Evolutionary conservation across 2,888 invertebrate species (phyloP).

Genomic region (Augiades crinisus): DNA sequence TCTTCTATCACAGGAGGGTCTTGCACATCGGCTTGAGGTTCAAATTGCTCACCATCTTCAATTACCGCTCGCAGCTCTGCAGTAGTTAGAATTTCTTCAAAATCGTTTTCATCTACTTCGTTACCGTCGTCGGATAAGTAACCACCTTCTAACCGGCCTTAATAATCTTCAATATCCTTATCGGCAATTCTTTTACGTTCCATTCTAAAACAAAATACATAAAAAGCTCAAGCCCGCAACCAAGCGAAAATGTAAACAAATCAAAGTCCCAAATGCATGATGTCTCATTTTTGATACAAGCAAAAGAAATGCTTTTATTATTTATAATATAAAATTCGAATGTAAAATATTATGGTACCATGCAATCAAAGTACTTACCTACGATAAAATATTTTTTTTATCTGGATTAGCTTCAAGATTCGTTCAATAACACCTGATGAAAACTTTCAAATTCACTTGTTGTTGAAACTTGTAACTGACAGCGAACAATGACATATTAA

Average conservation of each 20-base stretch:
- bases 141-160: constrained; percentile 31
- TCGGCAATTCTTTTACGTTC: constrained; percentile 29
- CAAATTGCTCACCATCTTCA: constrained; percentile 25
- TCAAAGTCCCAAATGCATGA: constrained; percentile 28
- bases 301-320: constrained; percentile 26
- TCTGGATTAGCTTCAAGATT: constrained; percentile 23
- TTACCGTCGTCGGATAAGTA: constrained; percentile 29
- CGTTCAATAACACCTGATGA: constrained; percentile 23
- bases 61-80: constrained; percentile 25
- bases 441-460: not conserved
- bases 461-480: constrained; percentile 10
- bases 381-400: constrained; percentile 13
- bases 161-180: constrained; percentile 31
- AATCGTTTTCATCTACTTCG: constrained; percentile 29
- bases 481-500: constrained; percentile 4
- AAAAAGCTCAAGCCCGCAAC: constrained; percentile 29
- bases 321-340: not conserved
- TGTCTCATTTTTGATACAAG: constrained; percentile 6
- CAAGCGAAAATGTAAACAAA: too few relatives aligned
- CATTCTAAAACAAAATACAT: constrained; percentile 30
- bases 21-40: constrained; percentile 27
- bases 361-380: too few relatives aligned
- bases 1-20: constrained; percentile 24
- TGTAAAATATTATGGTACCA: too few relatives aligned
- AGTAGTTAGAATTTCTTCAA: constrained; percentile 21